These are phyloP conservation scores for Carettochelys insculpta DNA, from an alignment of 2,113 vertebrate species.

Conservation along the genomic window DNA sequence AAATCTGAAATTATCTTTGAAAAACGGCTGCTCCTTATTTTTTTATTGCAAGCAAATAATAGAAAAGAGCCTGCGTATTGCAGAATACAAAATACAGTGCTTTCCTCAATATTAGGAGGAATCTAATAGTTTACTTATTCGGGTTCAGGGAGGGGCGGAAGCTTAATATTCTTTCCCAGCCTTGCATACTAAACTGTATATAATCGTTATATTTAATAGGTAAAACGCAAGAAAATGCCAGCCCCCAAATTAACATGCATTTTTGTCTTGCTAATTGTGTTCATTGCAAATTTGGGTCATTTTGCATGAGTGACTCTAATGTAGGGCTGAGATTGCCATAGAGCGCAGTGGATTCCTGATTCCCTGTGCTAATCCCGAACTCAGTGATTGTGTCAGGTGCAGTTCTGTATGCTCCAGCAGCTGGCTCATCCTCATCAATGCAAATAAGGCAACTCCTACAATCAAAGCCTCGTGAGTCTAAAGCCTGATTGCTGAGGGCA, in stretches of 20 bases:
- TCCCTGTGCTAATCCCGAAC: constrained; percentile 75
- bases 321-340: constrained; percentile 61
- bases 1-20: rapidly evolving
- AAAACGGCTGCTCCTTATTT: neutral
- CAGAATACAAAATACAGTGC: neutral
- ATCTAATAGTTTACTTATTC: neutral
- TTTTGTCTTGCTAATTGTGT: constrained; percentile 78
- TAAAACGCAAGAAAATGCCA: constrained; percentile 67
- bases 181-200: constrained; percentile 3
- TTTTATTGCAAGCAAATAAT: neutral
- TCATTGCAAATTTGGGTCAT: constrained; percentile 82
- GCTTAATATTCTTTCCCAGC: constrained; percentile 29
- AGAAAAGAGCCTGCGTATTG: neutral
- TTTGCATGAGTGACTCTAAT: constrained; percentile 81
- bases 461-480: constrained; percentile 77
- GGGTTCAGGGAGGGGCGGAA: neutral
- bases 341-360: constrained; percentile 63
- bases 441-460: constrained; percentile 85
- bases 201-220: constrained; percentile 73
- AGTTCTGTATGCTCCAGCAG: constrained; percentile 78
- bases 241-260: constrained; percentile 75
- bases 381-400: constrained; percentile 79
- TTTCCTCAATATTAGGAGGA: neutral
- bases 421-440: constrained; percentile 85
- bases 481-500: constrained; percentile 80